Percentiles rank a stretch among this genome's conserved stretches.
These are phyloP conservation scores for Sisyra terminalis DNA, from an alignment of 2,888 invertebrate genomes.

Conservation along the genomic window DNA sequence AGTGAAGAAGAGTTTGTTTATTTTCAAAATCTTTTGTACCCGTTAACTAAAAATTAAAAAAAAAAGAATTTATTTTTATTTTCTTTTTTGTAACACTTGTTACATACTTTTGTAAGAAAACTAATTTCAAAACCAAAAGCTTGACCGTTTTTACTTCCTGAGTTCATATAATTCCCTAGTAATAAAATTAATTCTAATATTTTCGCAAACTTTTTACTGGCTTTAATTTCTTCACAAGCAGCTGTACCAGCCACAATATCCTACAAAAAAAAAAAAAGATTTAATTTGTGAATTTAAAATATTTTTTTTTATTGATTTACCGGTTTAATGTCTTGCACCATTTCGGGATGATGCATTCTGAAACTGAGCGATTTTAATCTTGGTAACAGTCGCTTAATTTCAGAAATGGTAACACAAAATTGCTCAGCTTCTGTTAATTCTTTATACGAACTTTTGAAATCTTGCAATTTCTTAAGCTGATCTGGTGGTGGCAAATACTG, in stretches of 20 bases:
- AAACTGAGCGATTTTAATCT: slow-evolving; percentile 81
- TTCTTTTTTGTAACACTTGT: too few species aligned
- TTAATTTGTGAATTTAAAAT: slow-evolving; percentile 6
- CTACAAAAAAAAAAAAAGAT: slow-evolving; percentile 24
- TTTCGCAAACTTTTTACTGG: slow-evolving; percentile 76
- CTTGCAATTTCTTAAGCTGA: slow-evolving; percentile 68
- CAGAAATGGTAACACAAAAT: slow-evolving; percentile 80
- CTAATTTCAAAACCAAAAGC: slow-evolving; percentile 95
- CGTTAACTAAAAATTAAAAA: slow-evolving; percentile 39
- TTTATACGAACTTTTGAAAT: slow-evolving; percentile 57
- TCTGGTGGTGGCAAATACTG: slow-evolving; percentile 85
- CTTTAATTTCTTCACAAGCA: slow-evolving; percentile 85
- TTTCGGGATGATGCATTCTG: slow-evolving; percentile 71
- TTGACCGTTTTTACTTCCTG: slow-evolving; percentile 83
- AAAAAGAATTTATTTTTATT: slow-evolving; percentile 4
- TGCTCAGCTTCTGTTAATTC: slow-evolving; percentile 88
- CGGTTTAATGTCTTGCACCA: slow-evolving; percentile 75
- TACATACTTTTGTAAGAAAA: slow-evolving; percentile 76
- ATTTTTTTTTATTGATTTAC: slow-evolving; percentile 29
- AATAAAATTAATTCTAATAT: slow-evolving; percentile 79
- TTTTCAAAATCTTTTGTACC: slow-evolving; percentile 89
- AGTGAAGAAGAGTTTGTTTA: slow-evolving; percentile 83
- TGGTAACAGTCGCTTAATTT: slow-evolving; percentile 73
- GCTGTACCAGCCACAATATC: slow-evolving; percentile 90
- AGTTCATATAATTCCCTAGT: slow-evolving; percentile 94